Conservation (phyloP, 2,113 vertebrate species). For the Daboia siamensis region DNA sequence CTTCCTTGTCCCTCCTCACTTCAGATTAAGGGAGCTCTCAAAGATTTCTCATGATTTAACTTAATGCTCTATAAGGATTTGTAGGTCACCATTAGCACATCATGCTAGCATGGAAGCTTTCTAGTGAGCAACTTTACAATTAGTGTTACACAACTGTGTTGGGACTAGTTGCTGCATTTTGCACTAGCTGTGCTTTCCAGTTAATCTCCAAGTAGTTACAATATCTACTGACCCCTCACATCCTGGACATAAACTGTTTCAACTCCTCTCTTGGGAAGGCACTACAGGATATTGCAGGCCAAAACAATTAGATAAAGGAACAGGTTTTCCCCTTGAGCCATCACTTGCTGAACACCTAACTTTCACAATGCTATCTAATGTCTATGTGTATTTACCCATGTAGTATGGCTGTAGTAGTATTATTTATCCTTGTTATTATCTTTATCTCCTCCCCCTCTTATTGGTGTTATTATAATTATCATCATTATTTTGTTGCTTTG, state of each 20-base stretch:
- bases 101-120: background rate
- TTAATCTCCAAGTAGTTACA: background rate
- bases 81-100: background rate
- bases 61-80: background rate
- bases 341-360: background rate
- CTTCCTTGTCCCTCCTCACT: background rate
- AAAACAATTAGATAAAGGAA: background rate
- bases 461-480: background rate
- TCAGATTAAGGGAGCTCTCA: background rate
- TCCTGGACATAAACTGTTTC: background rate
- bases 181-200: background rate
- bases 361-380: background rate
- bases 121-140: background rate
- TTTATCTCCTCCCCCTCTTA: background rate
- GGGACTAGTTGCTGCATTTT: background rate
- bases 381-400: too few species aligned
- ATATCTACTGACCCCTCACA: background rate
- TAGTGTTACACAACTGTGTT: background rate
- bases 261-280: background rate
- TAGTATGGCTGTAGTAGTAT: background rate
- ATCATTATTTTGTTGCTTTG: background rate
- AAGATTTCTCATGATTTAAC: background rate
- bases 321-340: background rate
- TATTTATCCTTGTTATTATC: background rate
- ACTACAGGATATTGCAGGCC: background rate